These are phyloP conservation scores for Gymnobelideus leadbeateri DNA, from an alignment of 2,113 vertebrate genomes.

Conservation along the genomic window DNA sequence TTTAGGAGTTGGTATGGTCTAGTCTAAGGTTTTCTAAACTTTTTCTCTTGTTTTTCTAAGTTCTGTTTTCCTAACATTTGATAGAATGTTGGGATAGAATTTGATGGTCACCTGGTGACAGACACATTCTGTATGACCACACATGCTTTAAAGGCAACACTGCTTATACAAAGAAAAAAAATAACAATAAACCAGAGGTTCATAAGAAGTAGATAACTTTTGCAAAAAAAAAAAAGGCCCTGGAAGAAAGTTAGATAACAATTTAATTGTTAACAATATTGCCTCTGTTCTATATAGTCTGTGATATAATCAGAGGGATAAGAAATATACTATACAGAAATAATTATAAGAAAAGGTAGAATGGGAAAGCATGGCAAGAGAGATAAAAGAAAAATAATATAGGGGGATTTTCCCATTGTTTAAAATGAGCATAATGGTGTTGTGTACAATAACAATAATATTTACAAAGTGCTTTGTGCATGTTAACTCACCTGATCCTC, in stretches of 20 bases:
- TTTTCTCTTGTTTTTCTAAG: slow-evolving; percentile 19
- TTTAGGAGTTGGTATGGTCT: slow-evolving; percentile 1
- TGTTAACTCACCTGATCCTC: neutral
- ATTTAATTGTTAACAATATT: too few relatives aligned
- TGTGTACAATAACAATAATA: neutral
- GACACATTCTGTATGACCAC: slow-evolving; percentile 1
- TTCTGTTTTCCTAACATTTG: neutral
- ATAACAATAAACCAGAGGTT: too few relatives aligned
- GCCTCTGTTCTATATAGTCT: neutral
- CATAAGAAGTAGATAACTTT: neutral
- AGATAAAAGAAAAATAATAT: neutral
- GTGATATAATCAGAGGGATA: neutral
- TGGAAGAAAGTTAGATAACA: neutral
- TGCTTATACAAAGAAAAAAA: neutral
- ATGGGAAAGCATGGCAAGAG: neutral
- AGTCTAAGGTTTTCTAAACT: neutral
- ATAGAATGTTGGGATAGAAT: neutral
- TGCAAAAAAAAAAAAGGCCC: neutral
- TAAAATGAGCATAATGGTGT: neutral
- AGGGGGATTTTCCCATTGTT: neutral
- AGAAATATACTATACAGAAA: neutral
- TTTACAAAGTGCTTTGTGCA: neutral
- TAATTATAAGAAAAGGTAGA: neutral
- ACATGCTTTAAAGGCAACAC: neutral
- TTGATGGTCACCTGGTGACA: neutral